A percentile compares a stretch with the other conserved stretches of the same genome.
phyloP scores from a whole-genome alignment of 2,113 vertebrate genomes.

The Mormyrus lacerda region DNA sequence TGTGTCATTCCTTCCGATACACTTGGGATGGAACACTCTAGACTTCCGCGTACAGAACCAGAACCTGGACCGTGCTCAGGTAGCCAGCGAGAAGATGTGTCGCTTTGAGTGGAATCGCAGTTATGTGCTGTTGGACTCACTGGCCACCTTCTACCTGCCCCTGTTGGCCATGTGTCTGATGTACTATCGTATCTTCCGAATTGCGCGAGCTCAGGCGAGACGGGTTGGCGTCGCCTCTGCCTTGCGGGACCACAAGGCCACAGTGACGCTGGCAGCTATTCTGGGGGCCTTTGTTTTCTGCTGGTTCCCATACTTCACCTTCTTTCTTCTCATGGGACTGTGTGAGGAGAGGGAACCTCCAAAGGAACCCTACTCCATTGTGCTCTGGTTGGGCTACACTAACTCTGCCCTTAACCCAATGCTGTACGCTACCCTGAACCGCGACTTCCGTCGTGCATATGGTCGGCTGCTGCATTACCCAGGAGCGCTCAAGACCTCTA shows the following conservation, averaged over 20 bases:
- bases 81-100: slow-evolving; percentile 48
- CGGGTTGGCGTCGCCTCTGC: slow-evolving; percentile 58
- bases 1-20: slow-evolving; percentile 88
- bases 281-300: slow-evolving; percentile 83
- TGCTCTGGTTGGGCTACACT: slow-evolving; percentile 83
- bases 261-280: slow-evolving; percentile 73
- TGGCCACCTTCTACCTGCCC: slow-evolving; percentile 87
- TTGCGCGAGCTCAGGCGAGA: slow-evolving; percentile 68
- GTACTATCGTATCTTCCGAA: slow-evolving; percentile 80
- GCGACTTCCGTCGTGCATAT: slow-evolving; percentile 78
- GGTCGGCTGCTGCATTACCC: slow-evolving; percentile 68
- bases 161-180: slow-evolving; percentile 83
- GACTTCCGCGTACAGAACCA: slow-evolving; percentile 64
- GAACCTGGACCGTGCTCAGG: slow-evolving; percentile 11
- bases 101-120: slow-evolving; percentile 72
- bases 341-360: slow-evolving; percentile 29
- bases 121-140: slow-evolving; percentile 73
- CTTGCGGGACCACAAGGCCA: slow-evolving; percentile 83
- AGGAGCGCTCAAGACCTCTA: not conserved
- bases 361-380: slow-evolving; percentile 35
- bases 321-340: slow-evolving; percentile 72
- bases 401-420: slow-evolving; percentile 91
- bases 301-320: slow-evolving; percentile 91
- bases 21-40: slow-evolving; percentile 86
- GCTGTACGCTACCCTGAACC: slow-evolving; percentile 81